Conservation (phyloP, 2,888 invertebrate species). For the Caenorhabditis virilis region DNA sequence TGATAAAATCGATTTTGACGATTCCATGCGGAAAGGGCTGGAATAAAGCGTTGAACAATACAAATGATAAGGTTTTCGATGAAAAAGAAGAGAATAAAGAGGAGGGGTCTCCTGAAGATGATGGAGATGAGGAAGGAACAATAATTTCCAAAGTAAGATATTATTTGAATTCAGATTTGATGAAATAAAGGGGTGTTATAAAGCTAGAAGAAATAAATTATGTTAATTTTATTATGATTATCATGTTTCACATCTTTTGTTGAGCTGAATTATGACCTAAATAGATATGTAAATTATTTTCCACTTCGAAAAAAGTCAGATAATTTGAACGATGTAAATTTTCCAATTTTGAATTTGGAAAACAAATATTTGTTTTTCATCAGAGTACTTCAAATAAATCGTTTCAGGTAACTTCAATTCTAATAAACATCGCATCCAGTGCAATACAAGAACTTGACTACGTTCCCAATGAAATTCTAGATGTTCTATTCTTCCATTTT, state of each 20-base stretch:
- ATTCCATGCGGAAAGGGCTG: slow-evolving; percentile 20
- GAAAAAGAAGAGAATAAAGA: slow-evolving; percentile 1
- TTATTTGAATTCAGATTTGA: not conserved
- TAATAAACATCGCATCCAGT: slow-evolving; percentile 6
- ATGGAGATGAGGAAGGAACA: slow-evolving; percentile 13
- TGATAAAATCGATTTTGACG: slow-evolving; percentile 10
- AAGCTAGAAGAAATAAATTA: too few relatives aligned
- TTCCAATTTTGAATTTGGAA: too few relatives aligned
- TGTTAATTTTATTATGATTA: too few relatives aligned
- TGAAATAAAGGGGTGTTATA: too few relatives aligned
- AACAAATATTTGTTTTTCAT: too few relatives aligned
- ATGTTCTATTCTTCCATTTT: slow-evolving; percentile 43
- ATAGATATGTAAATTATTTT: not conserved
- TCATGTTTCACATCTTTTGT: too few relatives aligned
- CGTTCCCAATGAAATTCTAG: slow-evolving; percentile 32
- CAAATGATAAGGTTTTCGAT: slow-evolving; percentile 2
- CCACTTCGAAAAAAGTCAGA: too few relatives aligned
- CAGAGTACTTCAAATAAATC: too few relatives aligned
- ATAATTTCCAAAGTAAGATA: not conserved
- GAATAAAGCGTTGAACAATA: slow-evolving; percentile 1
- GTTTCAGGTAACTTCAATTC: slow-evolving; percentile 5
- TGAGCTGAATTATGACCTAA: not conserved
- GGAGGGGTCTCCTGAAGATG: not conserved
- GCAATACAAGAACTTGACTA: slow-evolving; percentile 22
- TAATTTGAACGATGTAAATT: too few relatives aligned